These are phyloP conservation scores for Rhopalosiphum padi DNA, from an alignment of 1,140 invertebrate genomes.

Conservation along the genomic window DNA sequence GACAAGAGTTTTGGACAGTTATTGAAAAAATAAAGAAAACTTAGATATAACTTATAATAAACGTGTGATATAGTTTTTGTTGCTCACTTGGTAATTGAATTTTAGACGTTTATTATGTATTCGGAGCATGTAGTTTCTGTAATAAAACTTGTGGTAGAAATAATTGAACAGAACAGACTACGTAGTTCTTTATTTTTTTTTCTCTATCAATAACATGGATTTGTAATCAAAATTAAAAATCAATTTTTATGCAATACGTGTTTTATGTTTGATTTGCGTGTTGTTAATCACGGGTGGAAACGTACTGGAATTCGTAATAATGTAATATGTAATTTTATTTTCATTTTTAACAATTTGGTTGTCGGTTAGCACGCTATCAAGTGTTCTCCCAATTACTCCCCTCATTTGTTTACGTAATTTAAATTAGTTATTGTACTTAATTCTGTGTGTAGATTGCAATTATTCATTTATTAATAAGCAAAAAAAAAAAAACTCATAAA, in stretches of 20 bases:
- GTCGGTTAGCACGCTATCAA: too few relatives aligned
- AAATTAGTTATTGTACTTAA: too few relatives aligned
- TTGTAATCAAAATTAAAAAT: not conserved
- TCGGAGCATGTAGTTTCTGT: not conserved
- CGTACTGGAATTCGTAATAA: too few relatives aligned
- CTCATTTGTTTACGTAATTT: too few relatives aligned
- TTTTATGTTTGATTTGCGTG: not conserved
- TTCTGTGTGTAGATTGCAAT: too few relatives aligned
- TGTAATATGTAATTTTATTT: too few relatives aligned
- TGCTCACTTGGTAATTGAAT: slow-evolving; percentile 36
- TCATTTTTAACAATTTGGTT: too few relatives aligned
- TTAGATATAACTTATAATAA: slow-evolving; percentile 31
- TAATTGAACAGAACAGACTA: not conserved
- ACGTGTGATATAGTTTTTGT: slow-evolving; percentile 30
- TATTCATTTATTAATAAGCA: too few relatives aligned
- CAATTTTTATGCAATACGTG: not conserved
- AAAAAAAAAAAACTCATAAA: too few relatives aligned
- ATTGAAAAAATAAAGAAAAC: slow-evolving; percentile 27
- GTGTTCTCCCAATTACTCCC: too few relatives aligned
- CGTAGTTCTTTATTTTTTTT: not conserved
- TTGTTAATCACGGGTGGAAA: not conserved
- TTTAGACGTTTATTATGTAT: slow-evolving; percentile 37
- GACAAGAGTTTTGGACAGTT: slow-evolving; percentile 21
- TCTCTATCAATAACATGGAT: not conserved
- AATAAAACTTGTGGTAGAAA: slow-evolving; percentile 17